A percentile compares a stretch with the other conserved stretches of the same genome.
phyloP scores from a whole-genome alignment of 2,888 invertebrate species.

The Drosophila histrio region DNA sequence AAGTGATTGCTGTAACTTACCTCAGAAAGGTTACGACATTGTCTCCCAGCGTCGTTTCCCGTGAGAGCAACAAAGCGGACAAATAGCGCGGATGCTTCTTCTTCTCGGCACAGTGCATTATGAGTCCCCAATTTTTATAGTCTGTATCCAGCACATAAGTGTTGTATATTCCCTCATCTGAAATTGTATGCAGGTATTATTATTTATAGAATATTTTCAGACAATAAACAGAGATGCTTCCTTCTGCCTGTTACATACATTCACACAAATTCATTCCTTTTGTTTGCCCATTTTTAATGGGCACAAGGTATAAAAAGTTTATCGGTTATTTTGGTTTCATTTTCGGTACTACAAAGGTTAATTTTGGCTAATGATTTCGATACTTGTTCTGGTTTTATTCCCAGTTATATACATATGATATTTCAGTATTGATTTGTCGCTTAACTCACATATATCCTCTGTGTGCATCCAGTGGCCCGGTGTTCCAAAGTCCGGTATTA shows the following conservation, averaged over 20 bases:
- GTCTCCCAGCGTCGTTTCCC: conserved; percentile 86
- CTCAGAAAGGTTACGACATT: conserved; percentile 85
- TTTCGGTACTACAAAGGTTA: too few relatives aligned
- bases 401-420: background rate
- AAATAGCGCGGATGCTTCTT: conserved; percentile 90
- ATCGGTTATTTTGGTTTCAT: too few relatives aligned
- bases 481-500: conserved; percentile 88
- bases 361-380: too few relatives aligned
- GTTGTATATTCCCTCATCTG: conserved; percentile 95
- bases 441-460: conserved; percentile 90
- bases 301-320: too few relatives aligned
- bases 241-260: too few relatives aligned
- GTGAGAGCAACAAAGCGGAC: conserved; percentile 92
- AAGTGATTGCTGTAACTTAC: conserved; percentile 51
- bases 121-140: conserved; percentile 91
- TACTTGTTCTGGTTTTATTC: too few relatives aligned
- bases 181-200: conserved; percentile 63
- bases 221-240: too few relatives aligned
- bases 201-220: too few relatives aligned
- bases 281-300: too few relatives aligned
- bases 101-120: conserved; percentile 95
- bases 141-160: conserved; percentile 94
- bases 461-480: conserved; percentile 95
- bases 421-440: too few relatives aligned
- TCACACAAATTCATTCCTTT: too few relatives aligned